phyloP scores from a whole-genome alignment of 2,113 vertebrate species.

The Rhabdomys dilectus region DNA sequence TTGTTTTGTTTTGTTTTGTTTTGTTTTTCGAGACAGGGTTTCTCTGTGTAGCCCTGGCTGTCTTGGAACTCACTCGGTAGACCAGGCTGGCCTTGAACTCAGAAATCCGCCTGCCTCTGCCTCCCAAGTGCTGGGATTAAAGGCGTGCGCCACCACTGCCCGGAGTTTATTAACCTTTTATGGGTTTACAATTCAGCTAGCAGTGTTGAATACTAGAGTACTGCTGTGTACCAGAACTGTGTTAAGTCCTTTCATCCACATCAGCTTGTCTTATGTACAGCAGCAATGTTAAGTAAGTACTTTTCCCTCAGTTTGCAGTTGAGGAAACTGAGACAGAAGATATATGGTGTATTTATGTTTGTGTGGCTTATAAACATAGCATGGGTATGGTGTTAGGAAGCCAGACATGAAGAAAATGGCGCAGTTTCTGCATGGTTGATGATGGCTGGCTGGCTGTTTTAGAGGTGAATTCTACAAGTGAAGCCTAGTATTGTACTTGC shows the following conservation, averaged over 20 bases:
- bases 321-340: conserved; percentile 59
- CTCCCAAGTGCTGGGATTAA: no score
- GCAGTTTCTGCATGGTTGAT: not conserved
- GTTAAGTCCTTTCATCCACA: not conserved
- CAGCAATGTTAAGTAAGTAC: conserved; percentile 21
- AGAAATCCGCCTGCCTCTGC: no score
- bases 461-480: not conserved
- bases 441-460: not conserved
- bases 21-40: no score
- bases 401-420: not conserved
- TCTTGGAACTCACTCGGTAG: no score
- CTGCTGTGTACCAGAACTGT: not conserved
- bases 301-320: conserved; percentile 33
- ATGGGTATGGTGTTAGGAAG: not conserved
- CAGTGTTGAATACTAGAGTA: not conserved
- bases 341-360: not conserved
- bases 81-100: no score
- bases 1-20: no score
- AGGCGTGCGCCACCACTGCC: no score
- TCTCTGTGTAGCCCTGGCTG: no score
- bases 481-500: conserved; percentile 1
- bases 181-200: conserved; percentile 1
- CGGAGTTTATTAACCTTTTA: conserved; percentile 35
- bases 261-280: not conserved
- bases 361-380: not conserved